Conservation (phyloP, 1,140 invertebrate species). For the Drosophila mayri region DNA sequence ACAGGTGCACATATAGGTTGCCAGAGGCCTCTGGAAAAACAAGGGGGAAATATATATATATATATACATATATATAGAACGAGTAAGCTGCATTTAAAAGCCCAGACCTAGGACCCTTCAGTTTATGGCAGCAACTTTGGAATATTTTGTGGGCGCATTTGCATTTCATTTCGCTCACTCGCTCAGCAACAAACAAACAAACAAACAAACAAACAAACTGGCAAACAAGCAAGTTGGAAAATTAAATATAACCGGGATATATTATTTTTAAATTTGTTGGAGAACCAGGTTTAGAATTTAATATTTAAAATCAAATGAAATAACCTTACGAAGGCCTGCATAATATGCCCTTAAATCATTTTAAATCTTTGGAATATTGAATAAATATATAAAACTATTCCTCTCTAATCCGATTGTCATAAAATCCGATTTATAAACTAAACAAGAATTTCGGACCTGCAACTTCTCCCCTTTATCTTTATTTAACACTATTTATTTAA, state of each 20-base stretch:
- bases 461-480: background rate
- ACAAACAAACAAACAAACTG: constrained; percentile 13
- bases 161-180: constrained; percentile 43
- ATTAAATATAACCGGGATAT: constrained; percentile 15
- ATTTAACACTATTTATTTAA: constrained; percentile 8
- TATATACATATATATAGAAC: background rate
- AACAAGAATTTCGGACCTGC: background rate
- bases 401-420: constrained; percentile 2
- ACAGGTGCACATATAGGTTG: constrained; percentile 17
- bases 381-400: background rate
- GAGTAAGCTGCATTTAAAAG: constrained; percentile 60
- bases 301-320: background rate
- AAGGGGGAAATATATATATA: background rate
- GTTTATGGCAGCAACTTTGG: constrained; percentile 3
- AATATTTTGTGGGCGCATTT: constrained; percentile 8
- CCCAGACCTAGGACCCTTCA: constrained; percentile 21
- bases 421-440: constrained; percentile 13
- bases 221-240: background rate
- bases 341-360: background rate
- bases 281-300: background rate
- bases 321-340: no score
- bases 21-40: constrained; percentile 11
- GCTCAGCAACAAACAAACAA: background rate
- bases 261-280: constrained; percentile 3
- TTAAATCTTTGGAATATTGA: background rate